These are phyloP conservation scores for Campoplex nolae DNA, from an alignment of 2,888 invertebrate species.

Conservation along the genomic window DNA sequence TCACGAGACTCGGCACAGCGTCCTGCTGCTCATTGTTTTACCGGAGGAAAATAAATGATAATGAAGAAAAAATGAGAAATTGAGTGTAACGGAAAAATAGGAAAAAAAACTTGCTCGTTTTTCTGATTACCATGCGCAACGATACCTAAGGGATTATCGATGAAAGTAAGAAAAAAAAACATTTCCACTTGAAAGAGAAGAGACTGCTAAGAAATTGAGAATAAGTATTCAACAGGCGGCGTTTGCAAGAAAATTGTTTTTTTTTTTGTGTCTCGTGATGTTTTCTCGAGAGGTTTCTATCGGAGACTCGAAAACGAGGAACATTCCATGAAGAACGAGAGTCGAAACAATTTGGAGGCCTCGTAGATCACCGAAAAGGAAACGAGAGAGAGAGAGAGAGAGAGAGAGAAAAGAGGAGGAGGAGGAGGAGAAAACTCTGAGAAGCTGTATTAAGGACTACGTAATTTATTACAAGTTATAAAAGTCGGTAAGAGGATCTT, in stretches of 20 bases:
- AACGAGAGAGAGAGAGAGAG: neutral
- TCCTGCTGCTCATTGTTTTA: neutral
- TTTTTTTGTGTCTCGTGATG: slow-evolving; percentile 30
- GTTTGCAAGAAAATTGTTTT: slow-evolving; percentile 58
- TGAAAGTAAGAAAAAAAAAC: slow-evolving; percentile 8
- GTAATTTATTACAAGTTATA: slow-evolving; percentile 53
- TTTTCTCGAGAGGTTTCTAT: slow-evolving; percentile 28
- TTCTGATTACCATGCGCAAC: slow-evolving; percentile 28
- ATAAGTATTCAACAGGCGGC: slow-evolving; percentile 65
- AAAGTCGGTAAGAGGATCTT: slow-evolving; percentile 5
- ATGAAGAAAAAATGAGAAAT: too few species aligned
- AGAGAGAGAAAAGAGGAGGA: neutral
- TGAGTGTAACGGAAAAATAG: too few species aligned
- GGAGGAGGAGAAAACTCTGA: neutral
- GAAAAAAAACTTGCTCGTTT: neutral
- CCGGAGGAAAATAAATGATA: neutral
- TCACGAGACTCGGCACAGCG: neutral
- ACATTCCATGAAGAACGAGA: slow-evolving; percentile 32
- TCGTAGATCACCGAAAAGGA: slow-evolving; percentile 43
- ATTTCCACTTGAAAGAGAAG: slow-evolving; percentile 5
- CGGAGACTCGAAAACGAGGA: slow-evolving; percentile 31
- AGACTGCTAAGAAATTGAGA: neutral
- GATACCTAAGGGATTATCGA: slow-evolving; percentile 23
- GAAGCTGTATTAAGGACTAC: slow-evolving; percentile 10
- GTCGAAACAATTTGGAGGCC: slow-evolving; percentile 61